Evolutionary conservation across 2,888 invertebrate species (phyloP), one percentile per base, ranked within the genome.

Genomic region (Melanophora roralis): DNA sequence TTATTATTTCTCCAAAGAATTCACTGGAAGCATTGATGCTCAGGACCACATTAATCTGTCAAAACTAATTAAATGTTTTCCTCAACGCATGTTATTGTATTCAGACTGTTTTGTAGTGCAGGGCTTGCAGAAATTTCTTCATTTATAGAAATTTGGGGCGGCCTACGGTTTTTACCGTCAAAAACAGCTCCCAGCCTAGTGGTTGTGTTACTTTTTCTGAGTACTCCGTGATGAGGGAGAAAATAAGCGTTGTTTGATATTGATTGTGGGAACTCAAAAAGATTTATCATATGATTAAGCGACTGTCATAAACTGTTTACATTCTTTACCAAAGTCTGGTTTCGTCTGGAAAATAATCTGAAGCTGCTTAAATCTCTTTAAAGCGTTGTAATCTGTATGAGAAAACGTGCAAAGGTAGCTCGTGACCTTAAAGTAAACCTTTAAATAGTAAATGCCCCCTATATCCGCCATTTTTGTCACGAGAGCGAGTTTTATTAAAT

Each of bases 251-350:
- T 64, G 21, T 32, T 9, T 32, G 72, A 62, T 51, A 72, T 51
- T 16, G 43, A n/a, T 21, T 72, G 23, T 38, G 72, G 72, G 49
- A 64, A 73, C 45, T 73, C 72, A 40, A 62, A 62, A 27, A 73
- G 53, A 2, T 57, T 45, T 27, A 45, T 21, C 55, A 73, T 64
- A 45, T 73, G 64, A 2, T 55, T 43, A 27, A 73, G 45, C 12
- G 45, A 19, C 71, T 2, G n/a, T 16, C 71, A 72, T 62, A 40
- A 62, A 62, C 8, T 49, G 23, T 4, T 19, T 45, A 19, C 53
- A 60, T 27, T 60, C 40, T 32, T 40, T 43, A 1, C 51, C 23
- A 53, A 68, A 75, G 11, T 12, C 23, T n/a, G 51, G 60, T n/a
- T 23, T 65, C 6, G 1, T 11, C 32, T 12, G 36, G 34, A 75